Evolutionary conservation across 1,140 invertebrate species (phyloP).

Genomic region (Lucilia sericata): DNA sequence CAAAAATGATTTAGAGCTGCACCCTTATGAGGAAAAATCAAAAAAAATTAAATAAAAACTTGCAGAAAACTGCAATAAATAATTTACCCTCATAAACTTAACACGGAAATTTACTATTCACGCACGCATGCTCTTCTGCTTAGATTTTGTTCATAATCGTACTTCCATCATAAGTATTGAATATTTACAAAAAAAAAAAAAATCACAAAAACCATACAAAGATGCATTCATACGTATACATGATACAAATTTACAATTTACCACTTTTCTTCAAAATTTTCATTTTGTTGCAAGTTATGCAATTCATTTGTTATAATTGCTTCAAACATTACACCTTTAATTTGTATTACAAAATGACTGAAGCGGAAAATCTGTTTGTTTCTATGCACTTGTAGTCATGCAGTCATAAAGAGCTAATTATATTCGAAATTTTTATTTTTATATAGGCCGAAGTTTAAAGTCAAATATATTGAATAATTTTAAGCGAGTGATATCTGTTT

Average conservation of each 20-base stretch:
- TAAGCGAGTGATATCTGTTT: too few species aligned
- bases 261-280: background rate
- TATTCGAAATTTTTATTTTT: too few species aligned
- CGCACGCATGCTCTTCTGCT: slow-evolving; percentile 36
- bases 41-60: background rate
- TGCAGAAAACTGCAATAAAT: background rate
- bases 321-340: slow-evolving; percentile 6
- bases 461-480: too few species aligned
- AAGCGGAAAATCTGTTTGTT: slow-evolving; percentile 7
- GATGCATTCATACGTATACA: background rate
- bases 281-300: background rate
- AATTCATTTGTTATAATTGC: background rate
- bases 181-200: background rate
- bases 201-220: too few species aligned
- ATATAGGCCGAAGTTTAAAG: too few species aligned
- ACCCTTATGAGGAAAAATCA: background rate
- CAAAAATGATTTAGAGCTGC: too few species aligned
- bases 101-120: slow-evolving; percentile 37
- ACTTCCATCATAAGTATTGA: slow-evolving; percentile 12
- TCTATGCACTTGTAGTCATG: background rate
- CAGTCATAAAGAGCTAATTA: too few species aligned
- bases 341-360: background rate
- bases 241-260: background rate
- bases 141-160: slow-evolving; percentile 10
- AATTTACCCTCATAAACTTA: slow-evolving; percentile 25